A percentile compares a stretch with the other conserved stretches of the same genome.
Conservation (phyloP, 1,140 invertebrate species). For the Panulirus ornatus region DNA sequence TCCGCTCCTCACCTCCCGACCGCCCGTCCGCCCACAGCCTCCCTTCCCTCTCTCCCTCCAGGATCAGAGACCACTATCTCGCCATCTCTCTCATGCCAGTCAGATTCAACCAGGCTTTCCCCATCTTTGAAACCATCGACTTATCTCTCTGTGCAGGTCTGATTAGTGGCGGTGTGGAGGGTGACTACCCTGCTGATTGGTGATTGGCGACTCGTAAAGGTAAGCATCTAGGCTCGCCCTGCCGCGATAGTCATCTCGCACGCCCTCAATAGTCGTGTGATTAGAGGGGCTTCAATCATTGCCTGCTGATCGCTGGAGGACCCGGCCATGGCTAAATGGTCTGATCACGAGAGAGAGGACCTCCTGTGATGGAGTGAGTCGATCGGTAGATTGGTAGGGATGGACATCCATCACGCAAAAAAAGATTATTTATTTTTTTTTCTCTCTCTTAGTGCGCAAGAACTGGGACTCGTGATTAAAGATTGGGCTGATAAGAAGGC, state of each 20-base stretch:
- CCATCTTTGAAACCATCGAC: conserved; percentile 15
- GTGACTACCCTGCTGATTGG: not conserved
- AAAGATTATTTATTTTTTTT: not conserved
- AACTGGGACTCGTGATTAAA: conserved; percentile 2
- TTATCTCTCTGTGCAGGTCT: not conserved
- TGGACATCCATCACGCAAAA: not conserved
- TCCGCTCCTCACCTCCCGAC: not conserved
- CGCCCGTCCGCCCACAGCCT: not conserved
- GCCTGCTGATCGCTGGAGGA: conserved; percentile 5
- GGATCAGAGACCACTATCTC: conserved; percentile 16
- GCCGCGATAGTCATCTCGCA: not conserved
- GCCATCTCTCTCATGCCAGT: conserved; percentile 51
- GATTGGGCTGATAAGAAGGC: not conserved
- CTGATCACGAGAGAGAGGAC: not conserved
- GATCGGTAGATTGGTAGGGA: conserved; percentile 14
- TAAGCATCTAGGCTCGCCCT: not conserved
- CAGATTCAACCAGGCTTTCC: conserved; percentile 27
- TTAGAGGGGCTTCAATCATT: conserved; percentile 22
- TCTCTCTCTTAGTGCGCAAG: not conserved
- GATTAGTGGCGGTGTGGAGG: not conserved
- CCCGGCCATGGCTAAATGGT: not conserved
- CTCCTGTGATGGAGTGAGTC: not conserved
- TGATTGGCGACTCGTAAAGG: conserved; percentile 5
- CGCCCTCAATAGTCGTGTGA: not conserved
- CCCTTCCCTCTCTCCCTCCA: not conserved